These are phyloP conservation scores for Zaprionus camerounensis DNA, from an alignment of 1,140 invertebrate species.

Conservation along the genomic window DNA sequence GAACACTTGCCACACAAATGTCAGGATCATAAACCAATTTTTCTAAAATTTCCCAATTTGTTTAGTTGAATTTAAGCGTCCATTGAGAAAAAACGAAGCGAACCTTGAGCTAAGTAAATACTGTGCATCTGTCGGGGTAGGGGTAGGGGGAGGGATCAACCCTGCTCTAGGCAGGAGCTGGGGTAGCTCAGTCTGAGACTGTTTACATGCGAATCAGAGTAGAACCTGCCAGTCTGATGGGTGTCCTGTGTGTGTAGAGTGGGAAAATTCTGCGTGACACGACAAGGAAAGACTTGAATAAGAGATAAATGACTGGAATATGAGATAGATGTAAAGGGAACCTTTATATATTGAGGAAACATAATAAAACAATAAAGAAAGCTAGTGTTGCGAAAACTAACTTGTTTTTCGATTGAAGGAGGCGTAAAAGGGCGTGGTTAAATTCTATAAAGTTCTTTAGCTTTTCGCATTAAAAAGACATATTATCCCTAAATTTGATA, in stretches of 20 bases:
- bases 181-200: slow-evolving; percentile 7
- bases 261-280: slow-evolving; percentile 6
- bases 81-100: slow-evolving; percentile 17
- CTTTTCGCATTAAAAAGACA: background rate
- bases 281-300: background rate
- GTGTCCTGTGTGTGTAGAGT: slow-evolving; percentile 7
- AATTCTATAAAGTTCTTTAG: background rate
- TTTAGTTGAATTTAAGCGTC: slow-evolving; percentile 73
- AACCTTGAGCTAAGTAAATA: slow-evolving; percentile 62
- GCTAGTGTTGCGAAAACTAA: no score
- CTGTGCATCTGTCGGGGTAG: slow-evolving; percentile 10
- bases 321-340: no score
- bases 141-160: background rate
- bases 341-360: no score
- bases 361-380: background rate
- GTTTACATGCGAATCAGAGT: slow-evolving; percentile 24
- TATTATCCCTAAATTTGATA: background rate
- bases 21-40: slow-evolving; percentile 81
- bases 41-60: slow-evolving; percentile 80
- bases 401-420: background rate
- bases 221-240: slow-evolving; percentile 35
- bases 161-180: background rate
- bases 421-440: background rate
- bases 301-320: no score
- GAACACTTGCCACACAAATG: slow-evolving; percentile 56